Percentiles rank a stretch among this genome's conserved stretches.
Evolutionary conservation across 1,140 invertebrate species (phyloP).

Genomic region (Drosophila micromelanica): DNA sequence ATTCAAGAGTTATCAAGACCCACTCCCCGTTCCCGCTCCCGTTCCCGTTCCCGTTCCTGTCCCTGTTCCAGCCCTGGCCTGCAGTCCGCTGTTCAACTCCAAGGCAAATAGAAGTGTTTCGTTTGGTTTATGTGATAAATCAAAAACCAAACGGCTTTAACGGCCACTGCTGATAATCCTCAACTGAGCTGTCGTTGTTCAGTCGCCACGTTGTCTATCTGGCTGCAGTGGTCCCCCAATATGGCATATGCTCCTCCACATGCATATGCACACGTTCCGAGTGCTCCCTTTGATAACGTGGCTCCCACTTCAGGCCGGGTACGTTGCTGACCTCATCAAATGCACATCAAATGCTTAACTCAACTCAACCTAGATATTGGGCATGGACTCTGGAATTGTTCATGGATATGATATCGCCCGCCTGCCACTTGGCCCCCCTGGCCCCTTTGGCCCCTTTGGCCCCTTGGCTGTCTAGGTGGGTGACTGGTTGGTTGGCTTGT

Average conservation of each 20-base stretch:
- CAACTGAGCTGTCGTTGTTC: constrained; percentile 10
- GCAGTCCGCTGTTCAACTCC: too few relatives aligned
- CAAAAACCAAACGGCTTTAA: constrained; percentile 58
- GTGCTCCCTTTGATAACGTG: constrained; percentile 53
- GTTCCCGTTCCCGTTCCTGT: background rate
- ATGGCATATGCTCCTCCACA: constrained; percentile 1
- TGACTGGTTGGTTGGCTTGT: constrained; percentile 47
- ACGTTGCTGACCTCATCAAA: constrained; percentile 80
- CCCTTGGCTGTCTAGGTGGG: constrained; percentile 11
- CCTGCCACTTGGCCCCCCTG: constrained; percentile 14
- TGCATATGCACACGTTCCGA: constrained; percentile 12
- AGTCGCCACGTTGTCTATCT: constrained; percentile 73
- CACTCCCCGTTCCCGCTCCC: background rate
- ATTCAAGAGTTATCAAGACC: constrained; percentile 37
- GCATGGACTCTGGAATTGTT: constrained; percentile 53
- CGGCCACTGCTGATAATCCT: constrained; percentile 59
- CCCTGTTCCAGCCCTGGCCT: too few relatives aligned
- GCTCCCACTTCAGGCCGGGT: constrained; percentile 60
- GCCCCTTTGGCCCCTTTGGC: constrained; percentile 14
- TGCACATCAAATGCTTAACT: constrained; percentile 66
- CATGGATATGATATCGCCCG: constrained; percentile 78
- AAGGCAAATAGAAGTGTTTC: too few relatives aligned
- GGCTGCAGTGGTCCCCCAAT: constrained; percentile 24
- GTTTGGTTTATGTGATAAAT: constrained; percentile 51
- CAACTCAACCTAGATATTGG: constrained; percentile 54